Conservation (phyloP, 2,113 vertebrate genomes). For the Planiliza haematocheilus region DNA sequence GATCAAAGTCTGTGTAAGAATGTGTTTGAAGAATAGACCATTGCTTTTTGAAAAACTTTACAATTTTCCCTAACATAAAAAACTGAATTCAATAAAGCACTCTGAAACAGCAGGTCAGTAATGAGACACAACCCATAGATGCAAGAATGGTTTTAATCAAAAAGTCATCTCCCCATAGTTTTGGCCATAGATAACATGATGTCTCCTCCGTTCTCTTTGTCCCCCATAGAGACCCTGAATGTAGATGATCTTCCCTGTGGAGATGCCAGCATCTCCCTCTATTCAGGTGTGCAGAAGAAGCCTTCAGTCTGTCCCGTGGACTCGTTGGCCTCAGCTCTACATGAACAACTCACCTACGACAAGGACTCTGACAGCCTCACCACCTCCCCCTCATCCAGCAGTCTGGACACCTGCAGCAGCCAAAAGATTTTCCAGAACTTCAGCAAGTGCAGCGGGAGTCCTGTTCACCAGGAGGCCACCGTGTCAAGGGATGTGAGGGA, state of each 20-base stretch:
- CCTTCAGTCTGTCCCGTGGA: slow-evolving; percentile 78
- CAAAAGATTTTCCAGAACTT: slow-evolving; percentile 79
- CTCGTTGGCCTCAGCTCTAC: slow-evolving; percentile 82
- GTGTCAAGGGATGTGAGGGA: slow-evolving; percentile 67
- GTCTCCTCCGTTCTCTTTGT: background rate
- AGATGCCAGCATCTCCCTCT: slow-evolving; percentile 85
- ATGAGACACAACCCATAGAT: background rate
- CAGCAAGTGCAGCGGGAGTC: slow-evolving; percentile 66
- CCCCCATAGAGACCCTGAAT: slow-evolving; percentile 62
- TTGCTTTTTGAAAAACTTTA: no score
- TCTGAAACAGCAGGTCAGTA: background rate
- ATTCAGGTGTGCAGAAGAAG: slow-evolving; percentile 89
- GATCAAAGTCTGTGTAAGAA: no score
- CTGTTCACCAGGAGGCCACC: slow-evolving; percentile 79
- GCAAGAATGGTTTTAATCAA: background rate
- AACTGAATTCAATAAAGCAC: background rate
- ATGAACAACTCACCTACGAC: slow-evolving; percentile 78
- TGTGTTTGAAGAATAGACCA: no score
- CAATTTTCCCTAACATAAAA: background rate
- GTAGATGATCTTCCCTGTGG: slow-evolving; percentile 78
- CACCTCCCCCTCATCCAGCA: slow-evolving; percentile 89
- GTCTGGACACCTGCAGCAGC: slow-evolving; percentile 89
- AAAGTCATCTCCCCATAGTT: background rate
- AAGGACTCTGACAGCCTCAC: slow-evolving; percentile 84
- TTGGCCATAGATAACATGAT: background rate